phyloP scores from a whole-genome alignment of 2,888 invertebrate species.

The Cactoblastis cactorum region DNA sequence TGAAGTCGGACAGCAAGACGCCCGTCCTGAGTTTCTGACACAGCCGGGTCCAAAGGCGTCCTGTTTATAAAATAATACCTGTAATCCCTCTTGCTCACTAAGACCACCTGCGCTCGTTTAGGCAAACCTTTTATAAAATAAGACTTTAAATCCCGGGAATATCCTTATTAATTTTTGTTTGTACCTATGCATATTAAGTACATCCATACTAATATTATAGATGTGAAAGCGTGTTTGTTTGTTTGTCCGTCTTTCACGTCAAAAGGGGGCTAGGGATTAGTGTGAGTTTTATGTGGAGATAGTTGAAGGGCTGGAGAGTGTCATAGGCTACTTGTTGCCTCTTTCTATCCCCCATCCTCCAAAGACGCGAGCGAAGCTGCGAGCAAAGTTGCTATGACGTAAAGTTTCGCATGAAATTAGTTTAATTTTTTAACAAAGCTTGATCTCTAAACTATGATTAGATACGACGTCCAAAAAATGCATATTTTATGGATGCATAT shows the following conservation, averaged over 20 bases:
- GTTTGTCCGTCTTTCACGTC: not conserved
- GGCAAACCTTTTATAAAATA: conserved; percentile 6
- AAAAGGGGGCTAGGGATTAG: no score
- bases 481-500: no score
- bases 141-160: not conserved
- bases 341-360: no score
- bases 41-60: not conserved
- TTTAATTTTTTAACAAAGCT: no score
- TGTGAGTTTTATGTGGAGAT: no score
- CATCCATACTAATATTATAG: not conserved
- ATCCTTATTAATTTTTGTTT: not conserved
- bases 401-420: no score
- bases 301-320: no score
- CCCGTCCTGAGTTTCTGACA: not conserved
- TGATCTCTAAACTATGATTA: no score
- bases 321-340: no score
- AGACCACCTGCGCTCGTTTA: not conserved
- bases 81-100: conserved; percentile 13
- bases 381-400: no score
- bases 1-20: not conserved
- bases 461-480: no score
- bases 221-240: not conserved
- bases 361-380: no score
- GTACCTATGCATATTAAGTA: not conserved
- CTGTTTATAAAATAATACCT: conserved; percentile 10